Base-by-base conservation (phyloP, 2,113 vertebrate genomes). In the Eubucco bourcierii region DNA sequence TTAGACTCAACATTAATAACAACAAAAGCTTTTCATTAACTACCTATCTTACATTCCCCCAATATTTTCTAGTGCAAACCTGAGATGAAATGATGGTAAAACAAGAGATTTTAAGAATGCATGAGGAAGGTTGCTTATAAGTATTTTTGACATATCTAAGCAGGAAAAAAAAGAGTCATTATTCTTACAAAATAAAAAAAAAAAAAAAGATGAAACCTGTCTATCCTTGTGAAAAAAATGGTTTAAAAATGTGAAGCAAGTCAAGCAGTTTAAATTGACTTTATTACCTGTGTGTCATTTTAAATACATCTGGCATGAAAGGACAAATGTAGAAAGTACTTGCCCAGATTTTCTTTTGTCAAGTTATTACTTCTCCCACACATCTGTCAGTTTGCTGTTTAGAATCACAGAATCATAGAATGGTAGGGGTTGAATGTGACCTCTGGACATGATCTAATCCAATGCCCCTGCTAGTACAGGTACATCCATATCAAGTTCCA, bases 11-110 rank as follows among this genome's bases (percentile, higher is more conserved):
- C 41, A 59, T 28, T n/a, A 58, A 4, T 12, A 78, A 56, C 14
- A 78, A 61, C 24, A 68, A 63, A 37, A 85, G 66, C 41, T 87
- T 92, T 88, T 74, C 41, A 67, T 88, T 93, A 90, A 83, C 80
- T 61, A n/a, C 5, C 28, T 88, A 6, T 73, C 72, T 93, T 4
- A 70, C 13, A 29, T 88, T 88, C 84, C 81, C 59, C 8, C 12
- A 64, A 87, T 63, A 76, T 66, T 79, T 28, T 46, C 18, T 46
- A 19, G 15, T 46, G 46, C 46, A 46, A 46, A 19, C 19, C 46
- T 46, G 14, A 92, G 15, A 41, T 41, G 41, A 41, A 90, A 80
- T 63, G 44, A 79, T 10, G 17, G 91, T 93, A 85, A 95, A 94
- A 55, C 63, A 76, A 85, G 60, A 55, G 60, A 13, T 75, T 89